These are phyloP conservation scores for pig (Sus scrofa) DNA, from an alignment of 2,113 vertebrate species.

Conservation along the genomic window DNA sequence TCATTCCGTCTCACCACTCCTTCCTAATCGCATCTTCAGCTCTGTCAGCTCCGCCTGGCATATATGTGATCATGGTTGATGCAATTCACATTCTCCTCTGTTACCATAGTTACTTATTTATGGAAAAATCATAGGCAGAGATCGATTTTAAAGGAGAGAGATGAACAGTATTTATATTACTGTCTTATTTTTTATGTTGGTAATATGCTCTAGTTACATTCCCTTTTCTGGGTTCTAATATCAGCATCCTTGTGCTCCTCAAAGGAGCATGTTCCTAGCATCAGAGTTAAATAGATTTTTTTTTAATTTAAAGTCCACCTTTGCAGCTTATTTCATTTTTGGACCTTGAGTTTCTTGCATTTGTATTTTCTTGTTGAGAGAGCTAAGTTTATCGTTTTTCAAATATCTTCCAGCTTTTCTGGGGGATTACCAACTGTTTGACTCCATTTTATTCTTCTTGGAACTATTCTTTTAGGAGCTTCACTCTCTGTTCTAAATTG, in stretches of 20 bases:
- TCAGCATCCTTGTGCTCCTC: background rate
- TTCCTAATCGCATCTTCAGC: background rate
- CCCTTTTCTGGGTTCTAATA: background rate
- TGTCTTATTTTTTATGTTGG: slow-evolving; percentile 6
- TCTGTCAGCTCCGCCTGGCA: background rate
- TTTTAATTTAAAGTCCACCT: background rate
- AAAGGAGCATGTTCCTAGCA: background rate
- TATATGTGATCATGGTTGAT: background rate
- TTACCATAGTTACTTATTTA: background rate
- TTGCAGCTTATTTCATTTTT: slow-evolving; percentile 25
- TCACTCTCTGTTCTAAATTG: background rate
- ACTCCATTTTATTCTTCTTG: background rate
- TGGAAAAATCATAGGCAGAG: background rate
- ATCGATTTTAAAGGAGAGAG: background rate
- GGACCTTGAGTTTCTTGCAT: background rate
- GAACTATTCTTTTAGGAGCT: background rate
- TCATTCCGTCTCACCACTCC: background rate
- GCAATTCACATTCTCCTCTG: background rate
- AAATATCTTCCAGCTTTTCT: background rate
- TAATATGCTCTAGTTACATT: background rate
- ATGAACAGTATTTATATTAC: background rate
- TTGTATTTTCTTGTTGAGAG: background rate
- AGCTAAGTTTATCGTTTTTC: background rate
- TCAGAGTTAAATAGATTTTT: background rate
- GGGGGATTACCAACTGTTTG: background rate